phyloP scores from a whole-genome alignment of 2,888 invertebrate genomes.

The Priocnemis perturbator region DNA sequence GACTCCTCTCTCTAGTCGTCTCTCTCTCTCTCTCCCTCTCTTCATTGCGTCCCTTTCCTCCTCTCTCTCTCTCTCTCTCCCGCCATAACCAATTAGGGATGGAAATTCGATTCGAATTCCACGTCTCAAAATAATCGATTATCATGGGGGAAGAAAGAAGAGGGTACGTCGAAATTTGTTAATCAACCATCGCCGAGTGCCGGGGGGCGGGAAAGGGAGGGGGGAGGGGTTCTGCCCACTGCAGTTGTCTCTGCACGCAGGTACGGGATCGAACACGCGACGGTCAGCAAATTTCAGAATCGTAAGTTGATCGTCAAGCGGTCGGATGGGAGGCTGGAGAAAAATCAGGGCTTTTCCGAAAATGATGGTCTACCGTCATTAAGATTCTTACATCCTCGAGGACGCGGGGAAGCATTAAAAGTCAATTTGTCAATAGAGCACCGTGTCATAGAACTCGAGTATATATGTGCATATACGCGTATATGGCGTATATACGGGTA shows the following conservation, averaged over 20 bases:
- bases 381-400: not conserved
- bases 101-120: slow-evolving; percentile 67
- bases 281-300: too few relatives aligned
- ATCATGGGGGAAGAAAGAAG: slow-evolving; percentile 28
- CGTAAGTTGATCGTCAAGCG: too few relatives aligned
- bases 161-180: slow-evolving; percentile 38
- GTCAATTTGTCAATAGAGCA: slow-evolving; percentile 55
- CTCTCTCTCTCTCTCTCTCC: slow-evolving; percentile 21
- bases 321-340: too few relatives aligned
- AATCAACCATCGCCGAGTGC: slow-evolving; percentile 24
- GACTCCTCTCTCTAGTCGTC: not conserved
- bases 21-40: slow-evolving; percentile 13
- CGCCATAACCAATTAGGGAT: slow-evolving; percentile 61
- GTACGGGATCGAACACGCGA: too few relatives aligned
- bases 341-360: not conserved
- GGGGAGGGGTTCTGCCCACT: too few relatives aligned
- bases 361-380: not conserved
- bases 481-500: too few relatives aligned
- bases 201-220: not conserved
- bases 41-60: not conserved
- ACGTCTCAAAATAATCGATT: slow-evolving; percentile 55
- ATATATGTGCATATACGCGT: too few relatives aligned
- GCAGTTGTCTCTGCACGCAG: too few relatives aligned
- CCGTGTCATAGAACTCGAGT: slow-evolving; percentile 1
- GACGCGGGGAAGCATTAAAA: slow-evolving; percentile 44